Base-by-base conservation (phyloP, 2,888 invertebrate species). In the Hipparchia sbordonii region DNA sequence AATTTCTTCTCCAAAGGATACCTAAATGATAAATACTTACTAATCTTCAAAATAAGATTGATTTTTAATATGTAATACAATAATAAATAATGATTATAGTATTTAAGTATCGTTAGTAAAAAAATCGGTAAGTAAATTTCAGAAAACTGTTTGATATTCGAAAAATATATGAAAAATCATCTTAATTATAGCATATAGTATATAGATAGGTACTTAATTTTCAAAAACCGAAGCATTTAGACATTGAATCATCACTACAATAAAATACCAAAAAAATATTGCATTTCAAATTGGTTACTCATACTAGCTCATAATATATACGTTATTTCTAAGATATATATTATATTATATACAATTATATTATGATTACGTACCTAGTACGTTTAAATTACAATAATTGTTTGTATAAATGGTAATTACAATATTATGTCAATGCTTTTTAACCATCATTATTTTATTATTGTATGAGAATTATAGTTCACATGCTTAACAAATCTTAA, bases 321-420 rank as follows among this genome's bases (percentile, higher is more conserved):
- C 4, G 13, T 56, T 13, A 56, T 56, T n/a, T 56, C 56, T 56
- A 12, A n/a, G 56, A 56, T 56, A 56, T 56, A 56, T 39, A 39
- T 23, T 23, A 23, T 23, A 23, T 23, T 23, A 39, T 39, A 39
- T 39, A 39, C 39, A 39, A 39, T 39, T 39, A 39, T 39, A 39
- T 39, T 39, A 39, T 23, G 23, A 54, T 13, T 13, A 56, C 6
- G 13, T n/a, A 13, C n/a, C n/a, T 13, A 56, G n/a, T 13, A 13
- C 56, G 12, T 56, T n/a, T 56, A n/a, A 56, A 56, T 56, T 56
- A 56, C 56, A n/a, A 56, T 48, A 56, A 56, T 56, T 56, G 56
- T 56, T n/a, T 13, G 56, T n/a, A 56, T n/a, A n/a, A 56, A 56
- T n/a, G 12, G 3, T 48, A 48, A 56, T 56, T n/a, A 13, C 13